phyloP scores from a whole-genome alignment of 2,888 invertebrate species.

The Cecidostiba fungosa region DNA sequence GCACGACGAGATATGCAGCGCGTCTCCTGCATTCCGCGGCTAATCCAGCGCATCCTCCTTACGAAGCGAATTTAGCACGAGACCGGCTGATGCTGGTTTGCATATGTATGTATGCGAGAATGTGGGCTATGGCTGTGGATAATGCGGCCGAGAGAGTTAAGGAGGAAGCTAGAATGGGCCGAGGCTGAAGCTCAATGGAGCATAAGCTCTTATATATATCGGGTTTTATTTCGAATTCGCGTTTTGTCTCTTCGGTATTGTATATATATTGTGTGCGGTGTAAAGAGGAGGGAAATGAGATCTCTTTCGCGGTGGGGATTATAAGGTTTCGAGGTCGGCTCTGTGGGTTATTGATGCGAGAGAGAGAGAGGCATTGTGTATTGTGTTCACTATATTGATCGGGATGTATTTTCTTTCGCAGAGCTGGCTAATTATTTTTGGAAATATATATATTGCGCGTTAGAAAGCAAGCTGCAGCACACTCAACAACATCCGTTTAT shows the following conservation, averaged over 20 bases:
- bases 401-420: not conserved
- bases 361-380: not conserved
- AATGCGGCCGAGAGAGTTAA: conserved; percentile 22
- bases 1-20: not conserved
- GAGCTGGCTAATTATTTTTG: no score
- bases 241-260: not conserved
- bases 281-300: not conserved
- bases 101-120: conserved; percentile 43
- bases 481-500: no score
- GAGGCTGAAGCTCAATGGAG: not conserved
- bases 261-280: not conserved
- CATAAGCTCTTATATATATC: not conserved
- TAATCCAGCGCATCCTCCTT: conserved; percentile 60
- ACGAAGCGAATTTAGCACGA: conserved; percentile 38
- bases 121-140: conserved; percentile 23
- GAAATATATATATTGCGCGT: no score
- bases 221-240: not conserved
- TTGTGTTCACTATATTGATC: not conserved
- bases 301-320: not conserved
- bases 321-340: not conserved
- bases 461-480: no score
- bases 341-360: not conserved
- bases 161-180: conserved; percentile 31
- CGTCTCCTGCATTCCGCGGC: conserved; percentile 16
- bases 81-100: conserved; percentile 17